A percentile compares a stretch with the other conserved stretches of the same genome.
These are phyloP conservation scores for Athene noctua DNA, from an alignment of 2,113 vertebrate species.

Conservation along the genomic window DNA sequence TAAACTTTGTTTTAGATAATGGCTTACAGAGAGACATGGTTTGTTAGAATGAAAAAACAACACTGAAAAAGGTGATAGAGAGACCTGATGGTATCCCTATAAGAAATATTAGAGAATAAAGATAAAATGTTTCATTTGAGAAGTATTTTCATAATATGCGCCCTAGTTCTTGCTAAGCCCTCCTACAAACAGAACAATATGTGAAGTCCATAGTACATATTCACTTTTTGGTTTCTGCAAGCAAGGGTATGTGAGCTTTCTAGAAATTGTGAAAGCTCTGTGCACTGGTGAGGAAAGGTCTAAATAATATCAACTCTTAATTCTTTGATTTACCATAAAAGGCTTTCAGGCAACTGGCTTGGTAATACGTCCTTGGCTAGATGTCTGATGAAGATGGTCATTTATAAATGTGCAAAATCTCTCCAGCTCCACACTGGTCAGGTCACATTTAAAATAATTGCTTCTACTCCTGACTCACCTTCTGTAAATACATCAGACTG, in stretches of 20 bases:
- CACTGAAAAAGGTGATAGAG: not conserved
- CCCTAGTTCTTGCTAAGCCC: not conserved
- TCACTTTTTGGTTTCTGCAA: not conserved
- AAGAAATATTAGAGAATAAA: conserved; percentile 28
- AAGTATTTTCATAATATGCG: not conserved
- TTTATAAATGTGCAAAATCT: conserved; percentile 34
- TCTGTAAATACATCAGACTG: conserved; percentile 6
- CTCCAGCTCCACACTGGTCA: not conserved
- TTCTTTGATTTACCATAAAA: not conserved
- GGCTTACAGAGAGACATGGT: not conserved
- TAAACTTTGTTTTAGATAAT: conserved; percentile 50
- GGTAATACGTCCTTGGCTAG: not conserved
- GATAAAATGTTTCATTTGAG: not conserved
- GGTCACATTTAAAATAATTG: conserved; percentile 31
- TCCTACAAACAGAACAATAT: not conserved
- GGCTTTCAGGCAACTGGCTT: not conserved
- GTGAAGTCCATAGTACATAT: not conserved
- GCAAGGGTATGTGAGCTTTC: not conserved
- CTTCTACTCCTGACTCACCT: not conserved
- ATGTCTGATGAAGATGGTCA: conserved; percentile 27
- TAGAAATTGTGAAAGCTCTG: not conserved
- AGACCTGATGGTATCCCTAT: not conserved
- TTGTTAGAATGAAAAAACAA: not conserved
- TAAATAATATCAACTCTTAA: not conserved
- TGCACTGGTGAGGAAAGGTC: not conserved